Percentiles rank a stretch among this genome's conserved stretches.
Evolutionary conservation across 2,113 vertebrate genomes (phyloP).

Genomic region (Gnathonemus echidnorhynchus): DNA sequence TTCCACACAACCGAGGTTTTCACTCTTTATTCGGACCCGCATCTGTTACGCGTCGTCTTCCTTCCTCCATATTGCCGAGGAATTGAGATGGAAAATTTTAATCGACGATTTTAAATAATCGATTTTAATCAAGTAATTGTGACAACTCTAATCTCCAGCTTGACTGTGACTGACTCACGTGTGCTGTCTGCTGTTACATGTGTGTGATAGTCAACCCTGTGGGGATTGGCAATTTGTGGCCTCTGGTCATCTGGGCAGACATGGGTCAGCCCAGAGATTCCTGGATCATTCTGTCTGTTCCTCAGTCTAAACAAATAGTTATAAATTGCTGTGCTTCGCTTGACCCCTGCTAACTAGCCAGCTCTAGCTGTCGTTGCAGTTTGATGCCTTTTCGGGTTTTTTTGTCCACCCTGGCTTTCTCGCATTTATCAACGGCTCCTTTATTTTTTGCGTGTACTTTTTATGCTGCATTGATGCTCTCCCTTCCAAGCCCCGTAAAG

Average conservation of each 20-base stretch:
- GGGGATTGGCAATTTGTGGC: not conserved
- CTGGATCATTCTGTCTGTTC: not conserved
- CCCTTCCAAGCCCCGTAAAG: not conserved
- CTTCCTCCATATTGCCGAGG: not conserved
- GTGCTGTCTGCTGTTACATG: not conserved
- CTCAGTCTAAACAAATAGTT: not conserved
- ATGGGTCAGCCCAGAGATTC: not conserved
- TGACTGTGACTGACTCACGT: not conserved
- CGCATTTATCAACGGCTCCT: not conserved
- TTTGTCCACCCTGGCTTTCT: not conserved
- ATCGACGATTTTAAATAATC: not conserved
- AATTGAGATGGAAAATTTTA: not conserved
- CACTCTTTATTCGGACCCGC: not conserved
- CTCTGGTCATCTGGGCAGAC: not conserved
- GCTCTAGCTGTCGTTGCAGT: not conserved
- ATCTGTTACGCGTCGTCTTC: not conserved
- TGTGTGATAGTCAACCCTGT: not conserved
- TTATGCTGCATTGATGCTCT: not conserved
- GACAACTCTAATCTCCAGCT: not conserved
- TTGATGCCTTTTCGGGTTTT: not conserved
- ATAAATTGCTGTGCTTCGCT: not conserved
- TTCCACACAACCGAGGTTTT: not conserved
- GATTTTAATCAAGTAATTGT: not conserved
- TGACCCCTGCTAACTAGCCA: not conserved
- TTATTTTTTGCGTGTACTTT: not conserved